Evolutionary conservation across 2,113 vertebrate species (phyloP).

Genomic region (Prunella fulvescens): DNA sequence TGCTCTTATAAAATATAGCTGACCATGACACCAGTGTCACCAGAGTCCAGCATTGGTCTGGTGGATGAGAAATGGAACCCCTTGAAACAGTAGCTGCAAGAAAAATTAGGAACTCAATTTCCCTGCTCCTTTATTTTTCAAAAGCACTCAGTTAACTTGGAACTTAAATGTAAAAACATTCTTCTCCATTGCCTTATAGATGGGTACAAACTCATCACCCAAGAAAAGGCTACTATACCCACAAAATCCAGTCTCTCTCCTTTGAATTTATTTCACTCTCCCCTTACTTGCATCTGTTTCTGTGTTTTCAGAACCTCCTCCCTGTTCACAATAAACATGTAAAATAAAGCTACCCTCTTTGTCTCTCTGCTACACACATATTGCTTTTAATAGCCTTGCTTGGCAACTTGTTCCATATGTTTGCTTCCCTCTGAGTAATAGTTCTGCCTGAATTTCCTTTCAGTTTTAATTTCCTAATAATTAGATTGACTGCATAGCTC

Average conservation of each 20-base stretch:
- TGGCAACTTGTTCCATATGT: neutral
- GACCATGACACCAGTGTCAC: neutral
- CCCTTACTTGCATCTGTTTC: neutral
- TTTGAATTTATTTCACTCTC: neutral
- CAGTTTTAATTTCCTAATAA: constrained; percentile 23
- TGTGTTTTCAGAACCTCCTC: neutral
- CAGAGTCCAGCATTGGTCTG: neutral
- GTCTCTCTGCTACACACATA: neutral
- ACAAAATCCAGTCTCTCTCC: neutral
- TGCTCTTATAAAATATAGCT: neutral
- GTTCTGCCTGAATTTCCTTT: neutral
- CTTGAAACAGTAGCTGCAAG: neutral
- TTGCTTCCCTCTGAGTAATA: neutral
- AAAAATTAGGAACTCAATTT: neutral
- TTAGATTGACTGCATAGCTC: neutral
- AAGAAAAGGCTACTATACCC: neutral
- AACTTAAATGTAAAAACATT: neutral
- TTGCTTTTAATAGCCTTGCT: constrained; percentile 4
- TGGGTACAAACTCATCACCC: neutral
- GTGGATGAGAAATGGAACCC: neutral
- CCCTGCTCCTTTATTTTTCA: neutral
- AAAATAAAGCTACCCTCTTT: neutral
- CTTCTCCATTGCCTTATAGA: neutral
- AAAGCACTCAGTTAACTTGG: neutral
- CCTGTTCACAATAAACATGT: neutral